Conservation (phyloP, 2,113 vertebrate genomes). For the Thunnus thynnus region DNA sequence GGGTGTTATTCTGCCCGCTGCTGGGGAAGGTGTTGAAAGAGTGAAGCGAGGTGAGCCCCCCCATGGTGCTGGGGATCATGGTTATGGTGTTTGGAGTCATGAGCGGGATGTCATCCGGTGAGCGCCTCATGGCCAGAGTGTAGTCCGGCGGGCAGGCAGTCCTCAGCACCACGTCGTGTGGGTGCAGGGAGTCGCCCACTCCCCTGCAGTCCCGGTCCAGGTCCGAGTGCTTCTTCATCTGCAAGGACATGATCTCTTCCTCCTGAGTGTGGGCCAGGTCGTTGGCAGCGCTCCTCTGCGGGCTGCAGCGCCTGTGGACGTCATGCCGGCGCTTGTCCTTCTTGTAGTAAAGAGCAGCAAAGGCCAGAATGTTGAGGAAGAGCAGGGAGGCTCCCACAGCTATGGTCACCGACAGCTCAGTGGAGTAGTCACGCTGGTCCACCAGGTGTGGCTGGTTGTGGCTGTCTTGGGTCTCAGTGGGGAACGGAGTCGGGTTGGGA, state of each 20-base stretch:
- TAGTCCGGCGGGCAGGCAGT: constrained; percentile 99
- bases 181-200: constrained; percentile 91
- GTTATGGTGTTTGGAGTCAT: constrained; percentile 99
- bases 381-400: constrained; percentile 97
- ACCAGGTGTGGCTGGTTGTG: constrained; percentile 96
- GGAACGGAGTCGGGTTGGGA: constrained; percentile 93
- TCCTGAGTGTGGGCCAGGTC: constrained; percentile 98
- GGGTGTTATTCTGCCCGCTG: constrained; percentile 98
- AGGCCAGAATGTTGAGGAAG: constrained; percentile 98
- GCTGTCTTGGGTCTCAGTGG: constrained; percentile 94
- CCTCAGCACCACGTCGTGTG: constrained; percentile 96
- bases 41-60: constrained; percentile 95
- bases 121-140: constrained; percentile 98
- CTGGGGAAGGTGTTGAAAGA: constrained; percentile 96
- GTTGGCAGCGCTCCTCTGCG: constrained; percentile 92
- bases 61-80: constrained; percentile 99
- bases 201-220: constrained; percentile 94
- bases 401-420: constrained; percentile 97
- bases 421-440: constrained; percentile 98
- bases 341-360: constrained; percentile 98
- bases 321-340: constrained; percentile 98
- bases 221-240: constrained; percentile 99
- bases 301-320: constrained; percentile 95
- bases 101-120: constrained; percentile 98
- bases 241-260: constrained; percentile 99